Evolutionary conservation across 2,888 invertebrate species (phyloP).

Genomic region (Thyatira batis): DNA sequence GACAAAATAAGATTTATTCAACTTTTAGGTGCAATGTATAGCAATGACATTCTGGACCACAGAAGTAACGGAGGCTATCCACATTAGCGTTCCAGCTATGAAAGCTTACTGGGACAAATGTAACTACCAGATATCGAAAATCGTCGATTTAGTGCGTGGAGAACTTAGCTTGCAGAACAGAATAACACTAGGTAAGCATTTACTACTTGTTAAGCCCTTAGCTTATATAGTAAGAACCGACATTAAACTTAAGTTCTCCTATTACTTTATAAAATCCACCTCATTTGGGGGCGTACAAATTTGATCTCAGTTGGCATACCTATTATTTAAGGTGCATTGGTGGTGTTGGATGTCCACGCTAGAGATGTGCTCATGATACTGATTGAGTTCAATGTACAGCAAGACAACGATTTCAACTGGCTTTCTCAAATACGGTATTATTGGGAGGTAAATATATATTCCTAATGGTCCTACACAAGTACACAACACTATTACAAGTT

Average conservation of each 20-base stretch:
- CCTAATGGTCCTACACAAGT: not conserved
- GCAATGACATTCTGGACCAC: constrained; percentile 95
- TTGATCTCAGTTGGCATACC: not conserved
- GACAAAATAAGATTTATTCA: not conserved
- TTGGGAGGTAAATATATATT: constrained; percentile 84
- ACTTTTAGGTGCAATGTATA: constrained; percentile 86
- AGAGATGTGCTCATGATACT: constrained; percentile 91
- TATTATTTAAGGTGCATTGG: constrained; percentile 86
- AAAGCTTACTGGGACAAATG: constrained; percentile 86
- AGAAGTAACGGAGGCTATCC: constrained; percentile 91
- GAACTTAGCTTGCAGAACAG: constrained; percentile 92
- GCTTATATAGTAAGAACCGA: too few relatives aligned
- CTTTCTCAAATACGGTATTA: constrained; percentile 90
- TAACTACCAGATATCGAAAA: constrained; percentile 89
- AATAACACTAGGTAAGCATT: constrained; percentile 88
- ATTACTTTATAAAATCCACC: too few relatives aligned
- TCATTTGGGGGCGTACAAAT: too few relatives aligned
- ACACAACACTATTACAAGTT: not conserved
- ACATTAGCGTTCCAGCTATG: constrained; percentile 80
- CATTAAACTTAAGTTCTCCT: too few relatives aligned
- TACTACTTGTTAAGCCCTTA: not conserved
- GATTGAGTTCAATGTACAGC: constrained; percentile 84
- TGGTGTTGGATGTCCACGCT: constrained; percentile 96
- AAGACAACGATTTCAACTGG: constrained; percentile 95
- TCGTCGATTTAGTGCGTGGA: constrained; percentile 94